Percentiles rank a stretch among this genome's conserved stretches.
Conservation (phyloP, 2,888 invertebrate species). For the Cephus runcator region DNA sequence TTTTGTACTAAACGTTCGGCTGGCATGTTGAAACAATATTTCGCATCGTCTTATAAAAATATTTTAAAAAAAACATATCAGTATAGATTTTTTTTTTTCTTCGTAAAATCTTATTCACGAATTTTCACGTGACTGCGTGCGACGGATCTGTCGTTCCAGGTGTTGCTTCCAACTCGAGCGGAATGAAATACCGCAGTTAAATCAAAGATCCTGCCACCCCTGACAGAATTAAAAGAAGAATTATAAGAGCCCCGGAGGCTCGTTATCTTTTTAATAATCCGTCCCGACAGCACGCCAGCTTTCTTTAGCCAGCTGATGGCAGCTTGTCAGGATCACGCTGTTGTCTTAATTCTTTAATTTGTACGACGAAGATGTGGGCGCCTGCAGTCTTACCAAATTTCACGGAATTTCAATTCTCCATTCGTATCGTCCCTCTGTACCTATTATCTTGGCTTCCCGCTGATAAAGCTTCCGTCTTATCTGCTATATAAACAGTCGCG, state of each 20-base stretch:
- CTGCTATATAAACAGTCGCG: neutral
- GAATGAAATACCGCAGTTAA: conserved; percentile 17
- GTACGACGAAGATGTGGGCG: neutral
- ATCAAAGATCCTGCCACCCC: conserved; percentile 11
- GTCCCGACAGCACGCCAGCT: conserved; percentile 50
- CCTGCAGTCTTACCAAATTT: neutral
- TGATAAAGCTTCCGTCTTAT: neutral
- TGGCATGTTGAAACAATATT: no score
- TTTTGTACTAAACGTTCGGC: neutral
- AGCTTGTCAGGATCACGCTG: conserved; percentile 60
- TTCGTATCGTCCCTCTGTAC: neutral
- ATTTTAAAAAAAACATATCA: neutral
- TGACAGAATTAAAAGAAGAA: conserved; percentile 43
- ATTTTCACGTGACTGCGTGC: neutral
- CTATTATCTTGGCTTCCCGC: neutral
- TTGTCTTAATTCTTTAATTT: conserved; percentile 49
- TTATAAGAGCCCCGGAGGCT: conserved; percentile 45
- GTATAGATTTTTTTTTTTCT: neutral
- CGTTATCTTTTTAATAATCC: conserved; percentile 63
- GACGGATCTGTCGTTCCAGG: neutral
- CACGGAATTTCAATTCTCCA: neutral
- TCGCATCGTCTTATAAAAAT: neutral
- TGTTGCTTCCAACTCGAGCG: neutral
- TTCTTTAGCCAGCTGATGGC: conserved; percentile 34
- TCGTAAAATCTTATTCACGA: neutral